phyloP scores from a whole-genome alignment of 2,888 invertebrate species.

The Lycaena phlaeas region DNA sequence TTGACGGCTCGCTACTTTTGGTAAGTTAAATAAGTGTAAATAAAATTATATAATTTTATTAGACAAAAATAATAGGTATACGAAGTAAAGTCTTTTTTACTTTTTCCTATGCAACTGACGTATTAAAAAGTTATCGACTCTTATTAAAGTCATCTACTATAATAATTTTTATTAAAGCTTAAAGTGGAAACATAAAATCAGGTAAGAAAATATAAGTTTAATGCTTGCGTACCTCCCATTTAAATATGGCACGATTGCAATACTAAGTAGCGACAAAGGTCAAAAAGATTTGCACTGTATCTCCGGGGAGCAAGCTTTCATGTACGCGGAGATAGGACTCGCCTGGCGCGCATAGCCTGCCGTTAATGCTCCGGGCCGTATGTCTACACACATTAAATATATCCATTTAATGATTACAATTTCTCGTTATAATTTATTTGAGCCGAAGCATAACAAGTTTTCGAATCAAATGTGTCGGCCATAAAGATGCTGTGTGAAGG shows the following conservation, averaged over 20 bases:
- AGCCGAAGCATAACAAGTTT: slow-evolving; percentile 72
- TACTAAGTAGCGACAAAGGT: slow-evolving; percentile 45
- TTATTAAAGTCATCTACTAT: no score
- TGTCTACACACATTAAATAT: slow-evolving; percentile 66
- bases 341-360: slow-evolving; percentile 27
- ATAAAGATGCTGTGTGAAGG: slow-evolving; percentile 70
- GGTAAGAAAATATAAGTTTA: no score
- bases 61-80: no score
- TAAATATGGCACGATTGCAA: slow-evolving; percentile 10
- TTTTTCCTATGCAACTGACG: no score
- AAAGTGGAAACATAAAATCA: no score
- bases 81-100: no score
- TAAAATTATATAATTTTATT: no score
- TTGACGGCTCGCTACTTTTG: no score
- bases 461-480: slow-evolving; percentile 73
- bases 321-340: slow-evolving; percentile 56
- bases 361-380: slow-evolving; percentile 26
- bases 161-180: no score
- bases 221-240: no score
- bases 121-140: no score
- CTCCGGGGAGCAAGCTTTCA: slow-evolving; percentile 55
- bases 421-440: slow-evolving; percentile 73
- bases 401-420: slow-evolving; percentile 54
- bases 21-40: no score
- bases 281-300: slow-evolving; percentile 38